Evolutionary conservation across 2,888 invertebrate genomes (phyloP).

Genomic region (Tetropium fuscum): DNA sequence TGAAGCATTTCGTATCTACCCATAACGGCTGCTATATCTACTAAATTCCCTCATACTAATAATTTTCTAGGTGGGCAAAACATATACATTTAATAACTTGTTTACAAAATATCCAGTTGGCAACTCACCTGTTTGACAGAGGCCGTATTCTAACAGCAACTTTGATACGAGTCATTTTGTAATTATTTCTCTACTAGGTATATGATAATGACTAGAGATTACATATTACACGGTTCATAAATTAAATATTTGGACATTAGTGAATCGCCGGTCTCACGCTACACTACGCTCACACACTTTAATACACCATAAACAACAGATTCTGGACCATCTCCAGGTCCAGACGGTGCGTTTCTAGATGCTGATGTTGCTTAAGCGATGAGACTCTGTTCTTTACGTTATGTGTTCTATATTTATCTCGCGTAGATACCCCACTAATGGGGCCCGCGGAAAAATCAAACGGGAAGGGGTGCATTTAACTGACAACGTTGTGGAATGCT

Average conservation of each 20-base stretch:
- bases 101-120: neutral
- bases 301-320: constrained; percentile 16
- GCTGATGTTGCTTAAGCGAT: constrained; percentile 19
- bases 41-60: no score
- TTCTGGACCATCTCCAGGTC: constrained; percentile 21
- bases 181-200: constrained; percentile 64
- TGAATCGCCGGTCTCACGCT: constrained; percentile 2
- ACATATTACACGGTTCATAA: constrained; percentile 15
- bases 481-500: constrained; percentile 69
- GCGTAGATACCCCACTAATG: constrained; percentile 16
- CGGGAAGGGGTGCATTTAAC: constrained; percentile 74
- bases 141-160: constrained; percentile 75
- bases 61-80: no score
- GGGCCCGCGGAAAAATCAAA: constrained; percentile 61
- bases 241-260: constrained; percentile 16
- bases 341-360: constrained; percentile 22
- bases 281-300: constrained; percentile 16
- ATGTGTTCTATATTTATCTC: constrained; percentile 21
- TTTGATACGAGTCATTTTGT: constrained; percentile 66
- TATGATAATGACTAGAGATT: constrained; percentile 7
- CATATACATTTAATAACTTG: neutral
- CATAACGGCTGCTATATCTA: no score
- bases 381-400: constrained; percentile 4
- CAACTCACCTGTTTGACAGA: constrained; percentile 71
- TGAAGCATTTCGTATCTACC: no score